Evolutionary conservation across 1,140 invertebrate species (phyloP).

Genomic region (Drosophila equinoxialis): DNA sequence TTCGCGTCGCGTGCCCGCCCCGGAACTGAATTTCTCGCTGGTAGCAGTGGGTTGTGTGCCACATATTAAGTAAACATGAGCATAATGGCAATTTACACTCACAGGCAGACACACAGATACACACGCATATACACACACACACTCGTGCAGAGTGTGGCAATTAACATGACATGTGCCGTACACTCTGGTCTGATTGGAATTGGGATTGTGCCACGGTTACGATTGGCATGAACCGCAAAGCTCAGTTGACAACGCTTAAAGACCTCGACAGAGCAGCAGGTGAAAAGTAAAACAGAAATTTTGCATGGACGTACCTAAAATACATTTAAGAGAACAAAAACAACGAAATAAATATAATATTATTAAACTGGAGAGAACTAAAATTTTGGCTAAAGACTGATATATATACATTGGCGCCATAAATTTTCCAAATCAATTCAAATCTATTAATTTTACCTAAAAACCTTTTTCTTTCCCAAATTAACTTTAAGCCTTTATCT

Average conservation of each 20-base stretch:
- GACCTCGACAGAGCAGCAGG: slow-evolving; percentile 34
- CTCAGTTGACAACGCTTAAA: slow-evolving; percentile 26
- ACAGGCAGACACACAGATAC: slow-evolving; percentile 25
- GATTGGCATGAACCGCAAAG: slow-evolving; percentile 66
- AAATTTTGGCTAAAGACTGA: too few species aligned
- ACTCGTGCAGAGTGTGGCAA: slow-evolving; percentile 41
- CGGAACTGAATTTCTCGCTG: slow-evolving; percentile 28
- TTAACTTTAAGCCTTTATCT: too few species aligned
- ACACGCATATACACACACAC: slow-evolving; percentile 17
- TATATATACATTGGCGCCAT: too few species aligned
- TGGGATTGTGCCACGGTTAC: slow-evolving; percentile 31
- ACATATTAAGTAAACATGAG: slow-evolving; percentile 79
- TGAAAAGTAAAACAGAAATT: slow-evolving; percentile 29
- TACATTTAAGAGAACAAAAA: background rate
- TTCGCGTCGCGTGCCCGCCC: slow-evolving; percentile 55
- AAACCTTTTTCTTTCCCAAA: too few species aligned
- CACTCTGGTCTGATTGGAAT: slow-evolving; percentile 71
- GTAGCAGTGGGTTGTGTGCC: slow-evolving; percentile 49
- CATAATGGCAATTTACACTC: slow-evolving; percentile 72
- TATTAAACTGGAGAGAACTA: too few species aligned
- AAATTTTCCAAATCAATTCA: too few species aligned
- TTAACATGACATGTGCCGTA: slow-evolving; percentile 75
- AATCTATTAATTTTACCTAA: too few species aligned
- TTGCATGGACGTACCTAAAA: background rate
- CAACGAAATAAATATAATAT: too few species aligned